Conservation (phyloP, 2,888 invertebrate genomes). For the Aphidius colemani region DNA sequence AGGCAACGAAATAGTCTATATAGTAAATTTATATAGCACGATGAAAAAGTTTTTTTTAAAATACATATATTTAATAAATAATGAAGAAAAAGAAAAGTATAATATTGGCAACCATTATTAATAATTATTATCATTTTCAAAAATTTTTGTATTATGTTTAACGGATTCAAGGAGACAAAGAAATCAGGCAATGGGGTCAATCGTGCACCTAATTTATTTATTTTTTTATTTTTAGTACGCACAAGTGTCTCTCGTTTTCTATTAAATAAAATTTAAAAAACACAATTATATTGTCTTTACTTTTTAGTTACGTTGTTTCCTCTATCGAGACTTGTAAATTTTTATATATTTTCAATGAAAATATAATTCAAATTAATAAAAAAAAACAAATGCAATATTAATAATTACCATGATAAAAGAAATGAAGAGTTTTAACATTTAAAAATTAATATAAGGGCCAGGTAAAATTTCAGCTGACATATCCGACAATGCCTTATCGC, state of each 20-base stretch:
- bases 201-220: background rate
- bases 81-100: too few relatives aligned
- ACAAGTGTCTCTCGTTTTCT: too few relatives aligned
- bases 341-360: too few relatives aligned
- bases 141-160: too few relatives aligned
- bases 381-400: background rate
- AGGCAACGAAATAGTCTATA: slow-evolving; percentile 17
- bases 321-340: too few relatives aligned
- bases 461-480: slow-evolving; percentile 57
- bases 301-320: too few relatives aligned
- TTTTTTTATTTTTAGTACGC: background rate
- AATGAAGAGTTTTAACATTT: background rate
- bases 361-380: background rate
- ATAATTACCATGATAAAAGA: background rate
- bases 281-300: too few relatives aligned
- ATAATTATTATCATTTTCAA: too few relatives aligned
- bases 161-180: background rate
- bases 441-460: slow-evolving; percentile 47
- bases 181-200: background rate
- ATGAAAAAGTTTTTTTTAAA: background rate
- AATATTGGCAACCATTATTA: too few relatives aligned
- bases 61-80: too few relatives aligned
- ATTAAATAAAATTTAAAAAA: too few relatives aligned
- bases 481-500: slow-evolving; percentile 60
- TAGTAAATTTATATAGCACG: slow-evolving; percentile 16